Evolutionary conservation across 2,113 vertebrate genomes (phyloP).

Genomic region (Saguinus midas): DNA sequence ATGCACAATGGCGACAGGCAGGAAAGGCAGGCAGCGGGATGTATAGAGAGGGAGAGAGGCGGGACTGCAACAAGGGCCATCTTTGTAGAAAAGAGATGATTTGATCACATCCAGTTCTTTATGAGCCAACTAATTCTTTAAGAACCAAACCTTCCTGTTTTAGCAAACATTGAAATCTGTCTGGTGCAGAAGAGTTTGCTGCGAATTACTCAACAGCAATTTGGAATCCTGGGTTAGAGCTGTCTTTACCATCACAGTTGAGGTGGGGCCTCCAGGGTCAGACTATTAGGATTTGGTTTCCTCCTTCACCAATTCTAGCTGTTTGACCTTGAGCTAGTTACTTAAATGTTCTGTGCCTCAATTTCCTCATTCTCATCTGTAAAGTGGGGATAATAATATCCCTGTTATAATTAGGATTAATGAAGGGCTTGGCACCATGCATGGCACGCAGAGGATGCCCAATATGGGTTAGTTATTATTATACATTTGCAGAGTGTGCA

Average conservation of each 20-base stretch:
- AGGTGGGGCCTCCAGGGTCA: not conserved
- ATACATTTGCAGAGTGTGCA: not conserved
- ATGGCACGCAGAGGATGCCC: not conserved
- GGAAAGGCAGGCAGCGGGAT: not conserved
- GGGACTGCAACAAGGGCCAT: not conserved
- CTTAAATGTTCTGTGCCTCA: not conserved
- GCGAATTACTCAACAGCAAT: fast-evolving
- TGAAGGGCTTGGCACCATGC: not conserved
- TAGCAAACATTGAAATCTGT: not conserved
- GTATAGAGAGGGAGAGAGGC: not conserved
- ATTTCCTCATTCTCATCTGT: not conserved
- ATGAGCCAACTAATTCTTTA: not conserved
- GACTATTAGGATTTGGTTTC: not conserved
- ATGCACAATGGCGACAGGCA: slow-evolving; percentile 20
- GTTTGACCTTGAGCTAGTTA: not conserved
- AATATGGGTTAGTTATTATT: fast-evolving
- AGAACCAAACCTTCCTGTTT: not conserved
- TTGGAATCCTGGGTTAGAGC: not conserved
- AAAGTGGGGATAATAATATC: not conserved
- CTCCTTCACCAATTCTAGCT: not conserved
- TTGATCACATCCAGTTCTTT: not conserved
- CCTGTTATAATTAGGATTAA: too few species aligned
- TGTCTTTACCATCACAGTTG: fast-evolving
- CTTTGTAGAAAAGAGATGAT: not conserved
- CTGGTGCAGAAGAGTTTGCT: not conserved